phyloP scores from a whole-genome alignment of 2,888 invertebrate genomes.

The Paralinhomoeus sp. region DNA sequence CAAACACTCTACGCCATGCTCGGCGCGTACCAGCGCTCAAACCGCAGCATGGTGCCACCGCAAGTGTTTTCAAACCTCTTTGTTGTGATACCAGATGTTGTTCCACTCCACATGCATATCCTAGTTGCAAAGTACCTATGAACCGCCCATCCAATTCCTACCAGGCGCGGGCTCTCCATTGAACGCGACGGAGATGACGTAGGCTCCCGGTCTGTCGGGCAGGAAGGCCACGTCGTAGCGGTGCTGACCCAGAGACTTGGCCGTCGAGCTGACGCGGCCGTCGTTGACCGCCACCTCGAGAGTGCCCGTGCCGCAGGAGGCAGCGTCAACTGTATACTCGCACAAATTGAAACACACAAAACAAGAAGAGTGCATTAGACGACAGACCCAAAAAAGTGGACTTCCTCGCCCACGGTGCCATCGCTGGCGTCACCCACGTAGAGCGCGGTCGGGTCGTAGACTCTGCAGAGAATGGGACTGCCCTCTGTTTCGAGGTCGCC shows the following conservation, averaged over 20 bases:
- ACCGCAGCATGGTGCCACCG: too few relatives aligned
- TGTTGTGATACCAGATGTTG: too few relatives aligned
- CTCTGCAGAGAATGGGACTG: conserved; percentile 80
- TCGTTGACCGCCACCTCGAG: conserved; percentile 94
- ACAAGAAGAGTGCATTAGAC: too few relatives aligned
- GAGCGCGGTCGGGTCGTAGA: conserved; percentile 72
- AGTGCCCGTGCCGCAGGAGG: conserved; percentile 92
- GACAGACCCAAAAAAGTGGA: conserved; percentile 71
- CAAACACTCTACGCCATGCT: too few relatives aligned
- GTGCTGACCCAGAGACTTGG: conserved; percentile 71
- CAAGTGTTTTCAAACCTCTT: too few relatives aligned
- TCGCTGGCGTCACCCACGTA: conserved; percentile 56
- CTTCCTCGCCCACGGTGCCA: conserved; percentile 60
- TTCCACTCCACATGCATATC: too few relatives aligned
- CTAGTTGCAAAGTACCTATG: too few relatives aligned
- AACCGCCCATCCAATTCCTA: too few relatives aligned
- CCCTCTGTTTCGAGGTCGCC: conserved; percentile 43
- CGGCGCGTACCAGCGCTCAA: too few relatives aligned
- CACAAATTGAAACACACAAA: too few relatives aligned
- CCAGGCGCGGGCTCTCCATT: conserved; percentile 47
- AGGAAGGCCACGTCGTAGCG: conserved; percentile 24
- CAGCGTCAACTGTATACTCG: conserved; percentile 74
- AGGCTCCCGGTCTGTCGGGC: conserved; percentile 16
- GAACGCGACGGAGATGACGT: conserved; percentile 19
- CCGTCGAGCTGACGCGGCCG: conserved; percentile 81